Base-by-base conservation (phyloP, 2,888 invertebrate genomes). In the Oligia latruncula region DNA sequence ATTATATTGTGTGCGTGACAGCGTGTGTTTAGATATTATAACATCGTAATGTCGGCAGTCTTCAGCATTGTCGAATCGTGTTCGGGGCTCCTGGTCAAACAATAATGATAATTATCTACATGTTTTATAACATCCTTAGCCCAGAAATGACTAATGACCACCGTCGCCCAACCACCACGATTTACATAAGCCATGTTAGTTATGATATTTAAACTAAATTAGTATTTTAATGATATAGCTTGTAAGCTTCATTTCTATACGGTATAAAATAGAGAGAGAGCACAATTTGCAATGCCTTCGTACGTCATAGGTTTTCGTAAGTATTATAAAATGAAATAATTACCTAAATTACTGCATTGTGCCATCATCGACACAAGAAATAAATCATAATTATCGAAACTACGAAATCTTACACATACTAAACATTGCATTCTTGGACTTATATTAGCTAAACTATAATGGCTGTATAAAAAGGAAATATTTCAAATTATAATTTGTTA, bases 11-110 rank as follows among this genome's bases (percentile, higher is more conserved):
- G 67, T 66, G 76, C 5, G 40, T 74, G 66, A 46, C 76, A 58
- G 55, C 40, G 35, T 67, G 40, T 40, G 29, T 35, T 64, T 60
- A 40, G 64, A 11, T 81, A 81, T 90, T 95, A 95, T 95, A 96
- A 94, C 85, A 95, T 80, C 35, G 92, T 95, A 67, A 96, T 95
- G 85, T 96, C 94, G 73, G 93, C 92, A 87, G 93, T 92, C 94
- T 94, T 95, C 93, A 93, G 90, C 89, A 94, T 87, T 88, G 92
- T 91, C 85, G 95, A 90, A 71, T 93, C 91, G 86, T 93, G 95
- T 85, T 94, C 95, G 35, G 96, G 96, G 85, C 96, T 96, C 95
- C 96, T 96, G 93, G 83, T 88, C 80, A 90, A 90, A 91, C 71
- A 88, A 88, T 66, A 71, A 71, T 70, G 65, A 71, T 77, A 13